phyloP scores from a whole-genome alignment of 1,140 invertebrate species.

The Drosophila athabasca region DNA sequence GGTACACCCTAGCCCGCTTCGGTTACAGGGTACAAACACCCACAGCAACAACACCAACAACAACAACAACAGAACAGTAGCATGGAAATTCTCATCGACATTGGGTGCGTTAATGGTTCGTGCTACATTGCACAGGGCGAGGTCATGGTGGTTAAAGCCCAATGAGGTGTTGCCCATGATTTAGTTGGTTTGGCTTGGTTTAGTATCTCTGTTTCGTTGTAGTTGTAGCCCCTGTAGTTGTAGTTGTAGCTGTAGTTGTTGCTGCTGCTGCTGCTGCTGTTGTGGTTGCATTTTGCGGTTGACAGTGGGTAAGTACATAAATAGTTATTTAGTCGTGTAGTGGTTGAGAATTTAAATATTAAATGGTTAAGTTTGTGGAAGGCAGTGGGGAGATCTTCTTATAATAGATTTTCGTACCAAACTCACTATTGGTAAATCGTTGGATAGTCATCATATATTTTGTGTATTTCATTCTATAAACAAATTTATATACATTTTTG shows the following conservation, averaged over 20 bases:
- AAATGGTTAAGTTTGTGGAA: no score
- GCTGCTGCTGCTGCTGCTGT: constrained; percentile 8
- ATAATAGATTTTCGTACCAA: not conserved
- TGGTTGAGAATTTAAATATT: no score
- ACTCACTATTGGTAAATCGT: no score
- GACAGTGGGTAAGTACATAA: not conserved
- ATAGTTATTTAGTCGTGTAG: not conserved
- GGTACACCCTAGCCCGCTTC: not conserved
- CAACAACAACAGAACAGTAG: not conserved
- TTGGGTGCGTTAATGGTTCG: constrained; percentile 66
- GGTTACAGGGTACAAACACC: constrained; percentile 12
- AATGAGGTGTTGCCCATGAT: constrained; percentile 76
- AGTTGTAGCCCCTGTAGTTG: not conserved
- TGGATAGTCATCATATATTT: no score
- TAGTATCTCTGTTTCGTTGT: not conserved
- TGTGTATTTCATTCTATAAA: no score
- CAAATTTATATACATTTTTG: no score
- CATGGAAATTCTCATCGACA: constrained; percentile 17
- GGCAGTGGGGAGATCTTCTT: no score
- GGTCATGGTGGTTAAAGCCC: constrained; percentile 73
- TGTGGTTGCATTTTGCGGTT: constrained; percentile 39
- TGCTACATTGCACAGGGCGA: constrained; percentile 60
- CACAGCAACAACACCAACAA: not conserved
- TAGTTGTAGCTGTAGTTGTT: no score
- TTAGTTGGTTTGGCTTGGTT: constrained; percentile 57